A percentile compares a stretch with the other conserved stretches of the same genome.
Evolutionary conservation across 2,888 invertebrate species (phyloP).

Genomic region (Athetis lepigone): DNA sequence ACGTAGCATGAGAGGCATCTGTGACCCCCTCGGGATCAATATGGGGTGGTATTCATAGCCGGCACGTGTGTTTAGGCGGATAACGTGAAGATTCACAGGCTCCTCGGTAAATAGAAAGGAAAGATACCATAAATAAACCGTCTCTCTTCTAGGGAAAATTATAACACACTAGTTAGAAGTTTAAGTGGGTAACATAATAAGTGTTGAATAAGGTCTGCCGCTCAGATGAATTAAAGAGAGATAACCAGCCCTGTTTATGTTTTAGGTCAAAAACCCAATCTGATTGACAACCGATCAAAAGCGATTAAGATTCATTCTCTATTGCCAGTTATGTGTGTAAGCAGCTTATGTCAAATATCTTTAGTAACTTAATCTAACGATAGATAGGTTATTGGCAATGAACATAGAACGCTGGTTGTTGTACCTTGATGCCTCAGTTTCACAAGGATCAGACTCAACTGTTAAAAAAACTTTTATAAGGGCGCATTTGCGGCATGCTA

Average conservation of each 20-base stretch:
- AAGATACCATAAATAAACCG: conserved; percentile 1
- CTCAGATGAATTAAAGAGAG: neutral
- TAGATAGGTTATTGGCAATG: no score
- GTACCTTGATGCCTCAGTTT: no score
- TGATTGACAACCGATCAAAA: no score
- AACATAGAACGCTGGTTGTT: no score
- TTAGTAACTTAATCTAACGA: no score
- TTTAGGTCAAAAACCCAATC: no score
- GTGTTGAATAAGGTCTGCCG: neutral
- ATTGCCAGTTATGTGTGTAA: no score
- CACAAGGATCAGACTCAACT: no score
- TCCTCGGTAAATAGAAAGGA: conserved; percentile 29
- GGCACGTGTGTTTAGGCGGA: conserved; percentile 42
- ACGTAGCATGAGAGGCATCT: conserved; percentile 6
- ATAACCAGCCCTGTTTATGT: neutral
- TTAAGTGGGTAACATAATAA: neutral
- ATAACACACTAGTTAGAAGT: neutral
- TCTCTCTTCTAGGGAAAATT: neutral
- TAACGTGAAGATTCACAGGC: conserved; percentile 24
- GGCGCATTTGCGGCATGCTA: neutral
- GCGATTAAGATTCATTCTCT: no score
- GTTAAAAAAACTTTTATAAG: no score
- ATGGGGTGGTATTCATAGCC: conserved; percentile 39
- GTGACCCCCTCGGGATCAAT: conserved; percentile 40
- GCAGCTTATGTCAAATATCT: no score